Base-by-base conservation (phyloP, 2,888 invertebrate species). In the Orchesellides sinensis region DNA sequence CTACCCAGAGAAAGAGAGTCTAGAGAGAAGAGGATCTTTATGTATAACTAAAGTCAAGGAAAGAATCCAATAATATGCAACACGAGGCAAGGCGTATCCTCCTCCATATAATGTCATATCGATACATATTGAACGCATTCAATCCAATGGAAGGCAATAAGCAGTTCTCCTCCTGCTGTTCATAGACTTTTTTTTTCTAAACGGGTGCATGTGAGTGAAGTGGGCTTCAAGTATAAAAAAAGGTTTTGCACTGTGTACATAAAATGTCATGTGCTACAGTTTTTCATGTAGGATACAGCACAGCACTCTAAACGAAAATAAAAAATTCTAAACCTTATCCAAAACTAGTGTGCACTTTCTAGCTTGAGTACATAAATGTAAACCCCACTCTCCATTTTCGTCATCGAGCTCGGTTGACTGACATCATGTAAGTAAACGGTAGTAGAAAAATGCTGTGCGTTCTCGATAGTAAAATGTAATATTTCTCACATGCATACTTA, bases 111-210 rank as follows among this genome's bases (percentile, higher is more conserved):
- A 29, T 59, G 29, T 27, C 29, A 29, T 59, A 59, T 40, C 63
- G 35, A 63, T 32, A 40, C 29, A 47, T 74, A 63, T 63, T 63
- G 63, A 63, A 35, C 35, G n/a, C 63, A 74, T 52, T 35, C 29
- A 49, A 32, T 49, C 2, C 25, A 27, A 27, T 49, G 4, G 10
- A 54, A 3, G 54, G 47, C 47, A 47, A 47, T 47, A 47, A 47
- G n/a, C 47, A 47, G 10, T 14, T 47, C n/a, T 47, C n/a, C n/a
- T n/a, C 47, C 47, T 47, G 6, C 47, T 47, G 35, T 17, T 47
- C 47, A 35, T 35, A 12, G 35, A 35, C 12, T 8, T 35, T 35
- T 35, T 5, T 23, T 21, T 19, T 10, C 12, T 14, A 29, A 29
- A 14, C 14, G 59, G n/a, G 6, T 25, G 2, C 59, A 59, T 17